A percentile compares a stretch with the other conserved stretches of the same genome.
Evolutionary conservation across 1,140 invertebrate genomes (phyloP).

Genomic region (Heliothis subflexa): DNA sequence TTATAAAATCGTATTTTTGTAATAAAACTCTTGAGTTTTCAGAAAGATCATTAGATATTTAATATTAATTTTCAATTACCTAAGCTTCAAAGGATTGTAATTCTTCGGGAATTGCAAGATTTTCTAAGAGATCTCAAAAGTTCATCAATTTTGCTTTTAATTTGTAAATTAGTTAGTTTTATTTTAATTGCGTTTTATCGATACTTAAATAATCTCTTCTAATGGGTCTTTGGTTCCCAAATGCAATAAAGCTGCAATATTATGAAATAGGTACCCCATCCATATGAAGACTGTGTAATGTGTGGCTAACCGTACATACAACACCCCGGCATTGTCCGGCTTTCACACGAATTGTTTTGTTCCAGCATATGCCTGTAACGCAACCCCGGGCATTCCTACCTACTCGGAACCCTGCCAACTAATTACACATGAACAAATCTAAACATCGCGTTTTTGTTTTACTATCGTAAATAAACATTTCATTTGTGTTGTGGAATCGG

Average conservation of each 20-base stretch:
- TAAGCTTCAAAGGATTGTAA: too few relatives aligned
- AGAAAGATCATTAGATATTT: too few relatives aligned
- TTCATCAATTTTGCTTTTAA: too few relatives aligned
- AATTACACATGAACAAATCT: conserved; percentile 57
- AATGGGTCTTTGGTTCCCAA: too few relatives aligned
- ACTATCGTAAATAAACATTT: conserved; percentile 50
- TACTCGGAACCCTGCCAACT: conserved; percentile 80
- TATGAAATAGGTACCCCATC: background rate
- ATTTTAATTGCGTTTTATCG: too few relatives aligned
- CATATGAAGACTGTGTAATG: background rate
- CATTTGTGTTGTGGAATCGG: conserved; percentile 25
- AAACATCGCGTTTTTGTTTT: conserved; percentile 45
- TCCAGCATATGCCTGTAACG: conserved; percentile 74
- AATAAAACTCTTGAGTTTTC: too few relatives aligned
- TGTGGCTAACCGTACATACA: conserved; percentile 56
- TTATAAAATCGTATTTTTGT: background rate
- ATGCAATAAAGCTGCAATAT: too few relatives aligned
- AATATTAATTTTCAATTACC: too few relatives aligned
- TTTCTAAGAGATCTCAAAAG: too few relatives aligned
- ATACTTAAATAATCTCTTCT: too few relatives aligned
- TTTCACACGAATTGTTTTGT: conserved; percentile 80
- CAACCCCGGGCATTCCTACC: conserved; percentile 69
- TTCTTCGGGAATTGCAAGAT: too few relatives aligned
- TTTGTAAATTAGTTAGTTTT: too few relatives aligned
- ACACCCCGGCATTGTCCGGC: conserved; percentile 73